Conservation (phyloP, 2,797 vertebrate genomes). For the Neostethus bicornis region DNA sequence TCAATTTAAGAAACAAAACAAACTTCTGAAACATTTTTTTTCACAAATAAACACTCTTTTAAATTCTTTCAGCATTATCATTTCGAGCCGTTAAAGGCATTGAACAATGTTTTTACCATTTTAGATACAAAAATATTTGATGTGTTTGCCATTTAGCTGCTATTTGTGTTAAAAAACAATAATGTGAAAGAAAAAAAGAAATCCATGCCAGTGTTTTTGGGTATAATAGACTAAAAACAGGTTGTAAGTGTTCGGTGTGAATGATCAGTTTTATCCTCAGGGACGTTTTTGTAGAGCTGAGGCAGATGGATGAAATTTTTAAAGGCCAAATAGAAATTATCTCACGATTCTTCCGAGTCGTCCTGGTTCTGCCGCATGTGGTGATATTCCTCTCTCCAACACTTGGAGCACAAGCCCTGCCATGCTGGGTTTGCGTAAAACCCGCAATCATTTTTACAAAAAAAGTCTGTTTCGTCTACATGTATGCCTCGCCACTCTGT, state of each 20-base stretch:
- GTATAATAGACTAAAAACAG: not conserved
- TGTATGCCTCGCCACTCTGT: conserved; percentile 94
- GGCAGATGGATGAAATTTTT: not conserved
- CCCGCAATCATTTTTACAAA: conserved; percentile 98
- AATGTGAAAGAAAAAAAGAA: not conserved
- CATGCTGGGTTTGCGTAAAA: conserved; percentile 96
- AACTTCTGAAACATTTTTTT: not conserved
- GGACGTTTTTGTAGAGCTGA: not conserved
- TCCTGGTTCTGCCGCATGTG: conserved; percentile 94
- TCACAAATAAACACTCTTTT: not conserved
- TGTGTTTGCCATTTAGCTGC: not conserved
- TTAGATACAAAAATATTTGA: no score
- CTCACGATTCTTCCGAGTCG: conserved; percentile 94
- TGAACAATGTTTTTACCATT: not conserved
- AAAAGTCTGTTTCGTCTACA: conserved; percentile 94
- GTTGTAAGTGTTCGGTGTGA: not conserved
- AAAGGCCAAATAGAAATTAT: not conserved
- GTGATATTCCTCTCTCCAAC: conserved; percentile 98
- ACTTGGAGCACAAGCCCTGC: conserved; percentile 98
- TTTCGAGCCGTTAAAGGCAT: not conserved
- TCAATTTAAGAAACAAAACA: not conserved
- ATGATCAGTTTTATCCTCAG: not conserved
- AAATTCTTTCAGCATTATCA: not conserved
- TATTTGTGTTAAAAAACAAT: not conserved
- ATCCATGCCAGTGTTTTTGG: not conserved